phyloP scores from a whole-genome alignment of 2,888 invertebrate species.

The Calephelis perditalis region DNA sequence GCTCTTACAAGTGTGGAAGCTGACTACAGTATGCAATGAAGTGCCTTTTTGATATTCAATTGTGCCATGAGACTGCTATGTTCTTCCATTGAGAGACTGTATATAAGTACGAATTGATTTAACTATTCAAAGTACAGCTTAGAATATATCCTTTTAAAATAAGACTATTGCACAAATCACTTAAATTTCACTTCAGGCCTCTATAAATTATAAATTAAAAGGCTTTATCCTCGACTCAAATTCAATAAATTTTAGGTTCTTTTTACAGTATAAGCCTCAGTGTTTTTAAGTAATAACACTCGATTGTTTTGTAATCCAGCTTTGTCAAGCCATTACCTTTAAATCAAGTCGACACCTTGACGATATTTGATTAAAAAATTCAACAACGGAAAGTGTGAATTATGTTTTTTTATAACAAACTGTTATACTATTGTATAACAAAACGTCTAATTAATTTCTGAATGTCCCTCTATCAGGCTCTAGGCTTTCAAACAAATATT shows the following conservation, averaged over 20 bases:
- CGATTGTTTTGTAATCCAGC: too few species aligned
- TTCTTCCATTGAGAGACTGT: conserved; percentile 13
- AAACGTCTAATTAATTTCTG: too few species aligned
- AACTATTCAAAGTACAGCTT: neutral
- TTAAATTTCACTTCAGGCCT: neutral
- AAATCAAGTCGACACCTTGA: too few species aligned
- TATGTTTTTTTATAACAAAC: too few species aligned
- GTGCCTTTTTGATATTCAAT: conserved; percentile 20
- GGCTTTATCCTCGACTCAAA: neutral
- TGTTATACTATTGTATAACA: too few species aligned
- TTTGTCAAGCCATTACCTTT: too few species aligned
- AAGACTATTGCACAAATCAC: too few species aligned
- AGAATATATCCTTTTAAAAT: neutral
- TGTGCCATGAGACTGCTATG: conserved; percentile 31
- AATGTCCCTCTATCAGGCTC: too few species aligned
- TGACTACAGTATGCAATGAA: conserved; percentile 43
- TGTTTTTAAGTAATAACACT: too few species aligned
- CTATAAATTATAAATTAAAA: neutral
- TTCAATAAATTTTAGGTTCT: neutral
- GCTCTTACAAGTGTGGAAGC: conserved; percentile 51
- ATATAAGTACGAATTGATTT: neutral
- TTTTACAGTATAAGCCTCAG: neutral
- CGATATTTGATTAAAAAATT: too few species aligned
- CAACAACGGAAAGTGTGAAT: too few species aligned
- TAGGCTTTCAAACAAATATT: too few species aligned